Conservation (phyloP, 2,888 invertebrate genomes). For the Malthinus seriepunctatus region DNA sequence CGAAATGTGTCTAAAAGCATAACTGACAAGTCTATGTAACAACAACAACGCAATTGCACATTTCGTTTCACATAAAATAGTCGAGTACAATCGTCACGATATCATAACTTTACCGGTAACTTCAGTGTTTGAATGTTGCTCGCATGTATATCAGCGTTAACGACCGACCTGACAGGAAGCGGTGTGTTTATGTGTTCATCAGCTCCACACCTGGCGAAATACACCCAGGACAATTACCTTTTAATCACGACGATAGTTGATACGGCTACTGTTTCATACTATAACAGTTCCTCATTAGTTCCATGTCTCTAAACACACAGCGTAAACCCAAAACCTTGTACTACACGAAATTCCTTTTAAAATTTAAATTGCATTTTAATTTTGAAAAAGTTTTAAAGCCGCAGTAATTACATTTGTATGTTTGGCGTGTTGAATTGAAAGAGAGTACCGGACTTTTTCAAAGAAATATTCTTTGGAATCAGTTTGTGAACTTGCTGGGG, state of each 20-base stretch:
- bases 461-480: slow-evolving; percentile 19
- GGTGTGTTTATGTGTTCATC: slow-evolving; percentile 46
- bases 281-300: neutral
- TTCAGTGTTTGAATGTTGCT: slow-evolving; percentile 37
- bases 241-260: slow-evolving; percentile 27
- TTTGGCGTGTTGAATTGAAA: slow-evolving; percentile 11
- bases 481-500: slow-evolving; percentile 15
- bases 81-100: slow-evolving; percentile 36
- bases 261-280: slow-evolving; percentile 19
- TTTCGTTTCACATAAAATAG: slow-evolving; percentile 32
- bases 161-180: slow-evolving; percentile 44
- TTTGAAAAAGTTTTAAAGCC: neutral
- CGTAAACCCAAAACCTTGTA: too few relatives aligned
- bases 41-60: slow-evolving; percentile 31
- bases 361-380: too few relatives aligned
- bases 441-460: neutral
- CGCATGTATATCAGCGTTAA: slow-evolving; percentile 42
- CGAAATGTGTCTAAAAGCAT: slow-evolving; percentile 25
- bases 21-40: slow-evolving; percentile 31
- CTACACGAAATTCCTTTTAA: too few relatives aligned
- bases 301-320: too few relatives aligned
- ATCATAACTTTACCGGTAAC: slow-evolving; percentile 36
- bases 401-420: slow-evolving; percentile 18
- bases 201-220: slow-evolving; percentile 43
- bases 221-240: slow-evolving; percentile 36